phyloP scores from a whole-genome alignment of 2,797 vertebrate species.

The Ibycter americanus region DNA sequence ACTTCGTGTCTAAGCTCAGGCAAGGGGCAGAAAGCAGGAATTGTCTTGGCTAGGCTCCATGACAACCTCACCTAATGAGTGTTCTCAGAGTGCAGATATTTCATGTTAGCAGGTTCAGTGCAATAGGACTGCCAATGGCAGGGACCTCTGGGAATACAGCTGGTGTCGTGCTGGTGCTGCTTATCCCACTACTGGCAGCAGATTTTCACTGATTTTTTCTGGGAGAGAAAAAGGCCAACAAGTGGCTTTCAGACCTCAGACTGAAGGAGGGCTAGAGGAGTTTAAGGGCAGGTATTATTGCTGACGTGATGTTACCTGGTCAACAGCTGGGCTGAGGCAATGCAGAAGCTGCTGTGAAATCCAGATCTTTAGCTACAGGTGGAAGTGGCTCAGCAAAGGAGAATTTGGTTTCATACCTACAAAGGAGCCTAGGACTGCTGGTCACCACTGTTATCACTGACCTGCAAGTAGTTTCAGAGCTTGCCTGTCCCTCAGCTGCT shows the following conservation, averaged over 20 bases:
- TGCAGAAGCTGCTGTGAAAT: neutral
- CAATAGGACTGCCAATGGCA: neutral
- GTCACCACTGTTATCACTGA: neutral
- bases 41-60: neutral
- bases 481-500: neutral
- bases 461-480: neutral
- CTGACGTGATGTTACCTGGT: neutral
- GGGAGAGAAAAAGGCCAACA: neutral
- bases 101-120: neutral
- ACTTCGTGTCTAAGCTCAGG: neutral
- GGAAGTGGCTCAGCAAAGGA: neutral
- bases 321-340: neutral
- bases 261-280: neutral
- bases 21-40: neutral
- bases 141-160: neutral
- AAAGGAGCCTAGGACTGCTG: neutral
- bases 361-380: neutral
- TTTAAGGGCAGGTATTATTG: neutral
- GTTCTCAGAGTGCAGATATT: neutral
- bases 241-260: neutral
- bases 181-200: neutral
- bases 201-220: neutral
- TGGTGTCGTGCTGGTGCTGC: neutral
- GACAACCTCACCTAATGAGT: neutral
- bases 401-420: neutral